Evolutionary conservation across 2,888 invertebrate genomes (phyloP).

Genomic region (Spilosoma lubricipeda): DNA sequence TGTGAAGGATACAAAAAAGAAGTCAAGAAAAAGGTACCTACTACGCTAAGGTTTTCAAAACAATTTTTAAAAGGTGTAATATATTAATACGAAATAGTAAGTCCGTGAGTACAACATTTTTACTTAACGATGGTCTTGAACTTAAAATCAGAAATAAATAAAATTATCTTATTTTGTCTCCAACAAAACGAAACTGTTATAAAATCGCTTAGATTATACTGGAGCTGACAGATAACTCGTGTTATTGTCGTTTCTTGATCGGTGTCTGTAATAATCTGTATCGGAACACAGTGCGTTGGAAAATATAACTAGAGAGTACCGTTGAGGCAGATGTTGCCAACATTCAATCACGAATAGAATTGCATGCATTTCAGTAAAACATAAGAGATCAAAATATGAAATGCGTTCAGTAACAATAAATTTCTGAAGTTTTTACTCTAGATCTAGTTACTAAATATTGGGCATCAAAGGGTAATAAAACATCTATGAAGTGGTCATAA

Average conservation of each 20-base stretch:
- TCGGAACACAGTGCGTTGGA: conserved; percentile 69
- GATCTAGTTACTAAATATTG: neutral
- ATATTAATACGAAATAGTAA: neutral
- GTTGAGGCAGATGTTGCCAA: conserved; percentile 61
- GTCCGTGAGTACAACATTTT: neutral
- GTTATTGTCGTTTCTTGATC: conserved; percentile 64
- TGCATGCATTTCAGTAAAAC: neutral
- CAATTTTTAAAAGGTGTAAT: neutral
- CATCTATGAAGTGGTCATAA: neutral
- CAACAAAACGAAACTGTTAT: conserved; percentile 25
- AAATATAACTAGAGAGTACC: conserved; percentile 56
- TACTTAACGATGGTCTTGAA: neutral
- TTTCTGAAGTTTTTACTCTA: neutral
- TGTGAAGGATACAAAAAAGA: neutral
- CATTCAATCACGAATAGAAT: conserved; percentile 34
- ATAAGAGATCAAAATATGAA: neutral
- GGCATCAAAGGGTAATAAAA: neutral
- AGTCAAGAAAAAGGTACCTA: neutral
- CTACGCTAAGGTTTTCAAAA: neutral
- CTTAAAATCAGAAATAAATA: neutral
- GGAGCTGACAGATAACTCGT: conserved; percentile 42
- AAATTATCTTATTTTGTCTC: neutral
- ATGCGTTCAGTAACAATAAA: neutral
- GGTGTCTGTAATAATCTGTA: conserved; percentile 64
- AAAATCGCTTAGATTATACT: conserved; percentile 34